These are phyloP conservation scores for Acrobasis suavella DNA, from an alignment of 2,888 invertebrate genomes.

Conservation along the genomic window DNA sequence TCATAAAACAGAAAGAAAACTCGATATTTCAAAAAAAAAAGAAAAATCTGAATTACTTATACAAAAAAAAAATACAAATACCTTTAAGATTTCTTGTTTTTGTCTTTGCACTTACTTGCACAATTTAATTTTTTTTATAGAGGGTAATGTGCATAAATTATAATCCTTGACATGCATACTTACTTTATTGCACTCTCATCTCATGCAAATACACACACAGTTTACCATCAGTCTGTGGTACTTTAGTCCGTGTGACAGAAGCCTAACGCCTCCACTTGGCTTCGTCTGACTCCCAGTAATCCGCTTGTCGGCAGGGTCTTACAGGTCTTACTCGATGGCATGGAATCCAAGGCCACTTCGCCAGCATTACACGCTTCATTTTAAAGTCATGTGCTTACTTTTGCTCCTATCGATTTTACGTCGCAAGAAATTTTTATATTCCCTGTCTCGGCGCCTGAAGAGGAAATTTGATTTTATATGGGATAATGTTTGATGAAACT, in stretches of 20 bases:
- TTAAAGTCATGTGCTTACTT: slow-evolving; percentile 27
- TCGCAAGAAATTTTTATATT: not conserved
- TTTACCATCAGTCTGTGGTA: not conserved
- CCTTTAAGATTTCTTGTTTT: no score
- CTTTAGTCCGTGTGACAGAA: slow-evolving; percentile 35
- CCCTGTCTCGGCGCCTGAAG: not conserved
- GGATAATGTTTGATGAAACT: not conserved
- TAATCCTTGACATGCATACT: no score
- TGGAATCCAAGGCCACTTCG: slow-evolving; percentile 31
- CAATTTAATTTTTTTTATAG: no score
- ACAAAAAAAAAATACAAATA: no score
- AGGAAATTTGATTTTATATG: not conserved
- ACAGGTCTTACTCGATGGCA: slow-evolving; percentile 25
- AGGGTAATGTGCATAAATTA: no score
- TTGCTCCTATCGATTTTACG: slow-evolving; percentile 10
- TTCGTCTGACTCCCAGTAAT: slow-evolving; percentile 51
- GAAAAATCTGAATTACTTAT: no score
- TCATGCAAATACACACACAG: not conserved
- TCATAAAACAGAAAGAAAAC: no score
- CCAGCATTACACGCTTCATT: slow-evolving; percentile 30
- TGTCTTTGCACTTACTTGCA: no score
- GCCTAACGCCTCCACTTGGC: slow-evolving; percentile 38
- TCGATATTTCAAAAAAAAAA: no score
- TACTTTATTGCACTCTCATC: not conserved
- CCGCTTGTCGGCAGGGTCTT: slow-evolving; percentile 47